Percentiles rank a stretch among this genome's conserved stretches.
Evolutionary conservation across 1,140 invertebrate species (phyloP).

Genomic region (Drosophila busckii): DNA sequence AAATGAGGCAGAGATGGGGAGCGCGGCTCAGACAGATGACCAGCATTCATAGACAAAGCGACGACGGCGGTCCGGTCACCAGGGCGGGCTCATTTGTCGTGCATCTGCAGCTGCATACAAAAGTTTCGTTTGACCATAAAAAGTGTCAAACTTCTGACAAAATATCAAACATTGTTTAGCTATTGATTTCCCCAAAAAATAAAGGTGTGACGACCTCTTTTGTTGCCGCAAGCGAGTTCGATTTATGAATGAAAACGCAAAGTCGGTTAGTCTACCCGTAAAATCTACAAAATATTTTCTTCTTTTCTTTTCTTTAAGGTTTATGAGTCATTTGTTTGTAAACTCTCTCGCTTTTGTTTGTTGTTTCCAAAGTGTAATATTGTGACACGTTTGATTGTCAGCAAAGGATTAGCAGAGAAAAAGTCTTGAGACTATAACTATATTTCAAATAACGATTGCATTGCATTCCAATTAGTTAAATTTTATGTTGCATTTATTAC

Average conservation of each 20-base stretch:
- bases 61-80: constrained; percentile 59
- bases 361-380: constrained; percentile 73
- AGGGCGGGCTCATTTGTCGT: constrained; percentile 72
- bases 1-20: constrained; percentile 35
- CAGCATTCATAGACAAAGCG: constrained; percentile 66
- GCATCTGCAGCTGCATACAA: constrained; percentile 29
- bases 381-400: constrained; percentile 77
- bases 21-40: constrained; percentile 54
- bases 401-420: constrained; percentile 38
- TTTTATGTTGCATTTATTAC: constrained; percentile 77
- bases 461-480: constrained; percentile 75
- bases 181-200: constrained; percentile 52
- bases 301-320: not conserved
- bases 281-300: constrained; percentile 46
- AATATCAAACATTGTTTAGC: constrained; percentile 56
- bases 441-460: constrained; percentile 57
- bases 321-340: constrained; percentile 58
- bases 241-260: constrained; percentile 75
- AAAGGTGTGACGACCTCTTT: constrained; percentile 68
- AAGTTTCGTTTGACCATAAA: constrained; percentile 61
- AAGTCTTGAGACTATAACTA: constrained; percentile 31
- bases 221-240: constrained; percentile 37
- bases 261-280: constrained; percentile 31
- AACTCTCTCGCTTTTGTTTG: constrained; percentile 42
- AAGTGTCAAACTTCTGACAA: constrained; percentile 59